Evolutionary conservation across 2,113 vertebrate genomes (phyloP), one percentile per base, ranked within the genome.

Genomic region (Crotalus horridus): DNA sequence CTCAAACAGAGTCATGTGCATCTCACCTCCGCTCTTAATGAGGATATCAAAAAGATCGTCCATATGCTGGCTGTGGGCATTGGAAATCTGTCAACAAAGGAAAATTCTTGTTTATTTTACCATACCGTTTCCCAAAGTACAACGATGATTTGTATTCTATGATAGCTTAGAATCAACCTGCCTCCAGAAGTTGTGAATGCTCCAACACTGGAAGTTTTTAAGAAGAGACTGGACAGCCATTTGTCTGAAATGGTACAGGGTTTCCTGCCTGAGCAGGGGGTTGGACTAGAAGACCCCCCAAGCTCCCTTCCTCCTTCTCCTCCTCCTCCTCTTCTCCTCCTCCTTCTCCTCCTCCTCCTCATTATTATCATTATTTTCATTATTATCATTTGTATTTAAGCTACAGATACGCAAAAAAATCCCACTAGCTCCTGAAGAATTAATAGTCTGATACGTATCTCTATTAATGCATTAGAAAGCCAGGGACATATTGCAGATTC

Each of bases 21-120:
- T 92, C 97, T 96, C 97, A 99, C 99, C 99, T 98, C 99, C 99
- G 0, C 99, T 99, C 96, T 99, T 98, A 96, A 99, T 99, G 93
- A 99, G 99, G 94, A 99, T 99, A 95, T 99, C 99, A 86, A 99
- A 99, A 95, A 99, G 98, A 96, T 99, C 99, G 26, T 99, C 99
- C 99, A 99, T 99, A 96, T 99, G 99, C 97, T 99, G 99, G 95
- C 99, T 99, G 94, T 98, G 98, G 17, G 98, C 98, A 3, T 95
- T 98, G 96, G 99, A 97, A 96, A 98, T 93, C 99, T 99, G 95
- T 11, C 39, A 93, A 92, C 56, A 33, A 58, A 95, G 33, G 95
- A 93, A 0, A 94, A 33, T 33, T 53, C 6, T 87, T 88, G 96
- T 95, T 93, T 85, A 85, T 48, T 92, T 93, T 90, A 17, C 61